Base-by-base conservation (phyloP, 2,113 vertebrate species). In the Salvator merianae region DNA sequence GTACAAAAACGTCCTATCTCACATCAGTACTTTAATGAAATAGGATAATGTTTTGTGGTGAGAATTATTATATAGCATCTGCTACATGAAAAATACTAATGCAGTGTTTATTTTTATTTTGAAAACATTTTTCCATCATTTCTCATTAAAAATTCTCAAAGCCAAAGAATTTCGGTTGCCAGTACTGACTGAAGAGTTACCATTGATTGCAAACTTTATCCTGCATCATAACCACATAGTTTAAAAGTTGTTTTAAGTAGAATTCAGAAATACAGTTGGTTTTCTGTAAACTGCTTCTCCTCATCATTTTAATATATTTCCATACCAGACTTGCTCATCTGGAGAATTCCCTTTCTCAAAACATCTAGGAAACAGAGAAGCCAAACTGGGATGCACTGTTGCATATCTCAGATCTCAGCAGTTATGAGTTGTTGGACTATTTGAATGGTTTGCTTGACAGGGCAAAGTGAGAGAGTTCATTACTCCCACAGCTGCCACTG, bases 391-490 rank as follows among this genome's bases (percentile, higher is more conserved):
- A 62, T 24, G 53, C 36, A 71, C 22, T 84, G 36, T 55, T 62
- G 38, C 59, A 65, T 73, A 28, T 72, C 47, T 79, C 16, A 38
- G 38, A 85, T 43, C 38, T 65, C 68, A 79, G 38, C 83, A 26
- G 70, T 36, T 72, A 72, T 13, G 47, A 63, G 50, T 65, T 30
- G 28, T 36, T 63, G 68, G 53, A 38, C 53, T 79, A 34, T 84
- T 65, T 65, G 55, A 74, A 82, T 73, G 55, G 81, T 43, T 82
- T 65, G n/a, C 55, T 85, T 79, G 83, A 72, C 38, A 65, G 68
- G 38, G 69, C 68, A 72, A 63, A 50, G 40, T 9, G 6, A 32
- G 32, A 24, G 34, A 79, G 77, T 85, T 79, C 83, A 73, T 85
- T 85, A 79, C 38, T 32, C 30, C 38, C 69, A 47, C 43, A 47